phyloP scores from a whole-genome alignment of 2,888 invertebrate genomes.

The Eurytoma adleriae region DNA sequence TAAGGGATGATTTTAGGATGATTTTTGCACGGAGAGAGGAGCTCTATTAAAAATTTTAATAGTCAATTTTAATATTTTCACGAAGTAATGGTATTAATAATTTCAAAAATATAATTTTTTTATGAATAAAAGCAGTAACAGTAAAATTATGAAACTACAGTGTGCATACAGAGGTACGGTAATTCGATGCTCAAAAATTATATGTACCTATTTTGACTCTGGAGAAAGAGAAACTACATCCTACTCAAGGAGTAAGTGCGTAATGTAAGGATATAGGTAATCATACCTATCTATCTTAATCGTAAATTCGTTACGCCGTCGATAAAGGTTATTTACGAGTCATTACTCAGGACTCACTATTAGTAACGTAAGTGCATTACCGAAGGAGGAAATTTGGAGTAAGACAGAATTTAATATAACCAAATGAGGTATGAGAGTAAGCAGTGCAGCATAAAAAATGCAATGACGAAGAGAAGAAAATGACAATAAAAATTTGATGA shows the following conservation, averaged over 20 bases:
- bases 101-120: too few relatives aligned
- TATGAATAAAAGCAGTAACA: too few relatives aligned
- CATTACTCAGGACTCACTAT: conserved; percentile 70
- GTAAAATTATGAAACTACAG: background rate
- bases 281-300: conserved; percentile 72
- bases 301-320: conserved; percentile 73
- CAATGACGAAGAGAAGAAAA: background rate
- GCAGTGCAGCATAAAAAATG: background rate
- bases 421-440: background rate
- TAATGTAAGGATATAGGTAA: conserved; percentile 61
- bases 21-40: too few relatives aligned
- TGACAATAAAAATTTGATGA: background rate
- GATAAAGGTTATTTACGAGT: conserved; percentile 72
- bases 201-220: background rate
- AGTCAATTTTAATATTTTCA: too few relatives aligned
- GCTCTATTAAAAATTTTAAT: too few relatives aligned
- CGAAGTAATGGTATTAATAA: too few relatives aligned
- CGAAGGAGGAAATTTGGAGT: conserved; percentile 28
- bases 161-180: background rate
- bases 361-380: conserved; percentile 46
- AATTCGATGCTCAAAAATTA: conserved; percentile 16
- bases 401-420: conserved; percentile 1
- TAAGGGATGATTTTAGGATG: too few relatives aligned
- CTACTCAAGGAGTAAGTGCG: conserved; percentile 61
- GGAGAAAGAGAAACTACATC: conserved; percentile 2